Evolutionary conservation across 2,888 invertebrate species (phyloP).

Genomic region (Zygogramma bicolorata): DNA sequence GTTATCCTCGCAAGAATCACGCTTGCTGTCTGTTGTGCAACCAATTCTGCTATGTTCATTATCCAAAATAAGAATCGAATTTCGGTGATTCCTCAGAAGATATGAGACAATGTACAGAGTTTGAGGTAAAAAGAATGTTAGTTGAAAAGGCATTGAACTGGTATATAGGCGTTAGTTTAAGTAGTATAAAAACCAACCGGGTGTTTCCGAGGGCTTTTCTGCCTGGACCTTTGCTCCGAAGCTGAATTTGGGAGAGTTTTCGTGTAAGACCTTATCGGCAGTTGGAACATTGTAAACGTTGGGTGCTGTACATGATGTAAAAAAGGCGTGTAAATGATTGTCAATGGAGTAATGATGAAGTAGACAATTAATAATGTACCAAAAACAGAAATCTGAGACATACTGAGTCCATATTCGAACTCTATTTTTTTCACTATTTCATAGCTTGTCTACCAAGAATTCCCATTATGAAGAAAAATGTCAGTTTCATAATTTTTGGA

Average conservation of each 20-base stretch:
- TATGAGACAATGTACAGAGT: not conserved
- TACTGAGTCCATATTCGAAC: too few relatives aligned
- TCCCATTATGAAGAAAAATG: too few relatives aligned
- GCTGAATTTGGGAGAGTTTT: conserved; percentile 74
- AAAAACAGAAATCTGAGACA: not conserved
- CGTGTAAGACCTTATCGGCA: conserved; percentile 67
- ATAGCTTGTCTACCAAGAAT: too few relatives aligned
- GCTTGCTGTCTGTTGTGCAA: too few relatives aligned
- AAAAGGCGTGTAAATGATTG: conserved; percentile 67
- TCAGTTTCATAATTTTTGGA: too few relatives aligned
- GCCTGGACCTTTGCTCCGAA: conserved; percentile 76
- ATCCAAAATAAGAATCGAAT: not conserved
- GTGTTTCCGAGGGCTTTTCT: conserved; percentile 73
- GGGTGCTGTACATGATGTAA: conserved; percentile 67
- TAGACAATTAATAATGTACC: not conserved
- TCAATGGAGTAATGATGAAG: not conserved
- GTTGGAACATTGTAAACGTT: conserved; percentile 71
- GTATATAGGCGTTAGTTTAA: not conserved
- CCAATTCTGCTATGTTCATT: too few relatives aligned
- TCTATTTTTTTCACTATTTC: too few relatives aligned
- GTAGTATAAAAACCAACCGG: conserved; percentile 66
- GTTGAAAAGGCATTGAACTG: not conserved
- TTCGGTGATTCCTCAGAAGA: not conserved
- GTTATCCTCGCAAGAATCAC: too few relatives aligned
- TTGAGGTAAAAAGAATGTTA: not conserved